phyloP scores from a whole-genome alignment of 2,888 invertebrate species.

The Agriopis leucophaearia region DNA sequence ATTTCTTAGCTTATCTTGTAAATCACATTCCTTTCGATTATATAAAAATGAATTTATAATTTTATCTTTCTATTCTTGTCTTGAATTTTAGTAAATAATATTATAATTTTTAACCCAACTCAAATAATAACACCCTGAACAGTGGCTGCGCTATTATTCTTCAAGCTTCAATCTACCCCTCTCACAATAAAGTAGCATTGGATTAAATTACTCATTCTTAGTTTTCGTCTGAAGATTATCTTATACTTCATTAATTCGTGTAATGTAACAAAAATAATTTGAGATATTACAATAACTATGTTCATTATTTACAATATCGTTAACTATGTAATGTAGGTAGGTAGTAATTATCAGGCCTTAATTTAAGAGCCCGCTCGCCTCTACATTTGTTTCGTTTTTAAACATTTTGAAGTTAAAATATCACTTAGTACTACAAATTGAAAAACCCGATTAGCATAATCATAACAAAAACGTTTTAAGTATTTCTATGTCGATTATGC shows the following conservation, averaged over 20 bases:
- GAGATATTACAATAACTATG: slow-evolving; percentile 20
- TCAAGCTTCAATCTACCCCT: neutral
- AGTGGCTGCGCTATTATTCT: neutral
- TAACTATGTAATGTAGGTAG: neutral
- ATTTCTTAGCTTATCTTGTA: neutral
- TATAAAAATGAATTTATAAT: slow-evolving; percentile 4
- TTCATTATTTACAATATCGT: slow-evolving; percentile 36
- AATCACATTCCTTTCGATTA: slow-evolving; percentile 1
- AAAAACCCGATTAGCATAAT: too few relatives aligned
- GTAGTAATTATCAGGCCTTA: neutral
- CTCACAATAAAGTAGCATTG: neutral
- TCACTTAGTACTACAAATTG: too few relatives aligned
- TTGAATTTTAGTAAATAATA: neutral
- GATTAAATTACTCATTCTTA: neutral
- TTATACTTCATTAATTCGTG: slow-evolving; percentile 47
- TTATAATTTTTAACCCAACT: neutral
- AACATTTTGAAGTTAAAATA: too few relatives aligned
- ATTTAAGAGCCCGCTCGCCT: neutral
- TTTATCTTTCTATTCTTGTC: neutral
- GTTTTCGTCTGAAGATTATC: neutral
- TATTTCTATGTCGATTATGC: too few relatives aligned
- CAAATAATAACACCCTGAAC: neutral
- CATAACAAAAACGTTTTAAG: too few relatives aligned
- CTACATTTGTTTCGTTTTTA: too few relatives aligned
- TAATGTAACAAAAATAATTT: slow-evolving; percentile 32